Percentiles rank a stretch among this genome's conserved stretches.
These are phyloP conservation scores for Procapra przewalskii DNA, from an alignment of 2,113 vertebrate species.

Conservation along the genomic window DNA sequence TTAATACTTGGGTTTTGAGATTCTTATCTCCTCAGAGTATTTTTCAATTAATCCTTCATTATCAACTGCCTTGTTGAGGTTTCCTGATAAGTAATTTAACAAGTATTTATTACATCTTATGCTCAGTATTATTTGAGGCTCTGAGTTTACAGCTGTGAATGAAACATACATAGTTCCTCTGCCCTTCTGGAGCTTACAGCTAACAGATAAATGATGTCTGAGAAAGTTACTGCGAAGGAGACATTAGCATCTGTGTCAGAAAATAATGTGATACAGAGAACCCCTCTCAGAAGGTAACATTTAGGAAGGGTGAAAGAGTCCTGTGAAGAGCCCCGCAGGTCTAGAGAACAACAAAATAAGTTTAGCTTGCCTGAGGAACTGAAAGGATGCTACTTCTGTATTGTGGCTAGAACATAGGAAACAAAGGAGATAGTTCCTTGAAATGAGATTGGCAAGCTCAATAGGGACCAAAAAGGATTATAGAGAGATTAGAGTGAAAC, in stretches of 20 bases:
- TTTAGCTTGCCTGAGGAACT: not conserved
- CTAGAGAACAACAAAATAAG: not conserved
- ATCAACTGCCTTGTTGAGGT: not conserved
- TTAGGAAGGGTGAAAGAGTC: not conserved
- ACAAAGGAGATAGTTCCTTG: not conserved
- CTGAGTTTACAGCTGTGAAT: not conserved
- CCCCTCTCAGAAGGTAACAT: not conserved
- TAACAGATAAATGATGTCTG: not conserved
- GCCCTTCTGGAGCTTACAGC: not conserved
- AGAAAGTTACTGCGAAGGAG: not conserved
- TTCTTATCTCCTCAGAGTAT: not conserved
- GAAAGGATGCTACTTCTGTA: not conserved
- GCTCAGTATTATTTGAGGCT: not conserved
- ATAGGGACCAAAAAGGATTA: not conserved
- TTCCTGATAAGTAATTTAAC: not conserved
- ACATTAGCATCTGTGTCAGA: not conserved
- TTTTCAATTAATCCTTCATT: conserved; percentile 27
- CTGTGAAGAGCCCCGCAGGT: not conserved
- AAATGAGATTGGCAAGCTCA: not conserved
- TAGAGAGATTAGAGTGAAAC: not conserved
- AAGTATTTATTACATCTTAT: conserved; percentile 9
- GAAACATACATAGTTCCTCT: not conserved
- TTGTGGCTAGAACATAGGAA: not conserved
- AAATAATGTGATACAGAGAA: not conserved
- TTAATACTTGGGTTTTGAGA: not conserved